Conservation (phyloP, 2,113 vertebrate species). For the Machaerirhynchus nigripectus region DNA sequence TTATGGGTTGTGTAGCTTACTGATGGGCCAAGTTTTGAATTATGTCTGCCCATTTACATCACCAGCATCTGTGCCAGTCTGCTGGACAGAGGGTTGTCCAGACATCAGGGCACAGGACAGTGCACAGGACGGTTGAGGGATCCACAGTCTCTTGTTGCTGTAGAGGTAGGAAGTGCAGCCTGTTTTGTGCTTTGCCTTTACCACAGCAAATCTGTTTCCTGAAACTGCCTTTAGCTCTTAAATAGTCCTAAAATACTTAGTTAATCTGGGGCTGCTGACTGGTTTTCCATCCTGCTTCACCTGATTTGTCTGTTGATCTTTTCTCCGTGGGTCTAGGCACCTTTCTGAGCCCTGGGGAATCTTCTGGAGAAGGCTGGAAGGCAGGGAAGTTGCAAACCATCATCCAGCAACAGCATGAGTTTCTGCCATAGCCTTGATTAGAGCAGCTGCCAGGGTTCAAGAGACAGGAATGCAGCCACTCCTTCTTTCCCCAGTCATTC, state of each 20-base stretch:
- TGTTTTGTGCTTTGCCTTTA: not conserved
- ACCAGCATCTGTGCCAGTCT: not conserved
- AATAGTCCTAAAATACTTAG: not conserved
- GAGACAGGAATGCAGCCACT: not conserved
- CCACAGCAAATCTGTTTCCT: not conserved
- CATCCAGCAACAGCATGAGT: not conserved
- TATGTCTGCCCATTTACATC: not conserved
- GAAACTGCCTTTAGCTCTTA: not conserved
- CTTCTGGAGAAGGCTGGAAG: not conserved
- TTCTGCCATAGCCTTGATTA: not conserved
- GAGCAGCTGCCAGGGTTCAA: not conserved
- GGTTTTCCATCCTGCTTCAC: not conserved
- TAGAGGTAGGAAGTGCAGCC: not conserved
- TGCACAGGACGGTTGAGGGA: rapidly evolving
- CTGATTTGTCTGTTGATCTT: not conserved
- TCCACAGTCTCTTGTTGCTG: not conserved
- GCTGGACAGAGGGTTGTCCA: not conserved
- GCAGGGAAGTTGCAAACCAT: not conserved
- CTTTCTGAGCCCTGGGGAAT: not conserved
- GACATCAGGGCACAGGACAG: not conserved
- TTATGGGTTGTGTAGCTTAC: not conserved
- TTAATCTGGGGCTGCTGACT: not conserved
- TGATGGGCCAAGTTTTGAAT: not conserved
- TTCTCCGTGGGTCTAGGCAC: not conserved
- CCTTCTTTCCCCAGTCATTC: rapidly evolving